Evolutionary conservation across 2,113 vertebrate genomes (phyloP).

Genomic region (Trematocara stigmaticum): DNA sequence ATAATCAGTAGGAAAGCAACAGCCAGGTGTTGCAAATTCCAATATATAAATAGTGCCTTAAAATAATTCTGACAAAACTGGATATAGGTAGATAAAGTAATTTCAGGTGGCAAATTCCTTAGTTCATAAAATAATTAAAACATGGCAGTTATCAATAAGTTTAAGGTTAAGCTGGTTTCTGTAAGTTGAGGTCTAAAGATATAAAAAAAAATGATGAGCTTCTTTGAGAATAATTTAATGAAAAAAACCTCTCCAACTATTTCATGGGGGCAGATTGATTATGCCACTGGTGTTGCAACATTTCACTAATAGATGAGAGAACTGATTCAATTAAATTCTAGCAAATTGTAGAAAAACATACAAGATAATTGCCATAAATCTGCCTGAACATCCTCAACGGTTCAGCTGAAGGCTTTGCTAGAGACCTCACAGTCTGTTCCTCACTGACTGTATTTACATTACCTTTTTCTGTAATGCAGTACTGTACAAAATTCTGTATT

Average conservation of each 20-base stretch:
- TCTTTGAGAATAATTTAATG: neutral
- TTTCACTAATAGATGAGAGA: neutral
- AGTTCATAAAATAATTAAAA: neutral
- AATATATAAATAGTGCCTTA: neutral
- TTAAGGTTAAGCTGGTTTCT: neutral
- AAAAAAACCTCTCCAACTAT: neutral
- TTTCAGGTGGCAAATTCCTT: neutral
- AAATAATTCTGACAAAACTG: neutral
- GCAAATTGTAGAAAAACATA: neutral
- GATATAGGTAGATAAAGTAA: fast-evolving
- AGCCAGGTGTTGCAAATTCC: neutral
- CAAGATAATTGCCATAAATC: neutral
- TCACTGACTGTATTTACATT: neutral
- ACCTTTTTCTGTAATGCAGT: neutral
- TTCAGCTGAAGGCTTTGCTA: neutral
- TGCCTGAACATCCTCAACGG: neutral
- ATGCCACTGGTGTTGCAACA: neutral
- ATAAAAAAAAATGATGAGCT: neutral
- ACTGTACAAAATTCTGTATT: neutral
- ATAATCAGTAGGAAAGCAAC: neutral
- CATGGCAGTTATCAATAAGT: neutral
- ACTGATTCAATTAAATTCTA: neutral
- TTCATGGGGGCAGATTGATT: neutral
- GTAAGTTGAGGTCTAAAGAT: neutral
- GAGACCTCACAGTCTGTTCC: neutral